These are phyloP conservation scores for Porites evermanni DNA, from an alignment of 92 coral and sea anemone species.

Conservation along the genomic window DNA sequence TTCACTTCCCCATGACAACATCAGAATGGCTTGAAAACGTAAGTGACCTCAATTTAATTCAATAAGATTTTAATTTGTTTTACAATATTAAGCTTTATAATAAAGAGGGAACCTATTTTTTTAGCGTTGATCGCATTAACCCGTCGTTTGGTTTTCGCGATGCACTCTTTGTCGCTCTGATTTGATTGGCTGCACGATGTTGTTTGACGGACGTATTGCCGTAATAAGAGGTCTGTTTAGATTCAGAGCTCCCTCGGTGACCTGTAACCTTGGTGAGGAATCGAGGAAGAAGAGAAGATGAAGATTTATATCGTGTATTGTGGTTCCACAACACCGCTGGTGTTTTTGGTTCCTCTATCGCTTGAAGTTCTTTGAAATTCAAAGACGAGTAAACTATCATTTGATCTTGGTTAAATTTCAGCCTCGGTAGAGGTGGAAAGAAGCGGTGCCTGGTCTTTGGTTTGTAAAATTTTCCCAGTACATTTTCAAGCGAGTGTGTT, in stretches of 20 bases:
- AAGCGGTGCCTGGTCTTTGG: constrained; percentile 90
- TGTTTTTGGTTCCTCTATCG: constrained; percentile 82
- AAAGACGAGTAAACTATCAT: constrained; percentile 92
- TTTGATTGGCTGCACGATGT: constrained; percentile 1
- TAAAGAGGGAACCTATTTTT: constrained; percentile 18
- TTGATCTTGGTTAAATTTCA: constrained; percentile 90
- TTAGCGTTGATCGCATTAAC: constrained; percentile 15
- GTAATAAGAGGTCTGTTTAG: constrained; percentile 16
- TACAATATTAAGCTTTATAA: background rate
- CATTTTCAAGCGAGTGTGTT: constrained; percentile 67
- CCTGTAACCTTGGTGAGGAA: constrained; percentile 7
- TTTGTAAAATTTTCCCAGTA: constrained; percentile 88
- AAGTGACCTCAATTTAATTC: background rate
- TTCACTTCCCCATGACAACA: too few relatives aligned
- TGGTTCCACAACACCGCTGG: constrained; percentile 65
- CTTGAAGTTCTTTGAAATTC: constrained; percentile 86
- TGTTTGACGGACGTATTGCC: constrained; percentile 14
- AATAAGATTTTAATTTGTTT: background rate
- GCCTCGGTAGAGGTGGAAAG: constrained; percentile 85
- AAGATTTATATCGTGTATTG: constrained; percentile 22
- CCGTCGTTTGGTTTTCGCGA: constrained; percentile 29
- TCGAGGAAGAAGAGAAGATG: constrained; percentile 39
- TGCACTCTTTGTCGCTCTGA: background rate
- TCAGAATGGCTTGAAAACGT: background rate
- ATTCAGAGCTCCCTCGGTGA: constrained; percentile 15